Evolutionary conservation across 2,797 vertebrate genomes (phyloP).

Genomic region (Coranthus polyacanthus): DNA sequence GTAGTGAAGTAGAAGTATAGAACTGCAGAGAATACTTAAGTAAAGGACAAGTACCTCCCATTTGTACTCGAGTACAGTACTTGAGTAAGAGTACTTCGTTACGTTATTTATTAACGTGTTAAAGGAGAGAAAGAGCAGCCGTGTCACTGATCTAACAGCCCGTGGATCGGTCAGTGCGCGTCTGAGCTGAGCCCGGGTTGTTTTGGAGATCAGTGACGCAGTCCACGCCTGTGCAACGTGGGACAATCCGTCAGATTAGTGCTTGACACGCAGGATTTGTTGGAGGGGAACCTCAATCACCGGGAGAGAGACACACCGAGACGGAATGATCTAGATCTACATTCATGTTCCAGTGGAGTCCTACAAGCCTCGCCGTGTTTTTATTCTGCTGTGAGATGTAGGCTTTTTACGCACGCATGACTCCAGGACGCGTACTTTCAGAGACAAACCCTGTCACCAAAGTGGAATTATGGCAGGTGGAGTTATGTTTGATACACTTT

Average conservation of each 20-base stretch:
- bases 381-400: no score
- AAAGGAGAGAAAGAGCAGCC: no score
- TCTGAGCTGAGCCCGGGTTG: background rate
- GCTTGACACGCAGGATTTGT: slow-evolving; percentile 72
- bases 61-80: no score
- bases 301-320: slow-evolving; percentile 18
- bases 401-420: slow-evolving; percentile 15
- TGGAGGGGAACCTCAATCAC: slow-evolving; percentile 49
- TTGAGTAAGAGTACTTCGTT: no score
- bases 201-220: slow-evolving; percentile 34
- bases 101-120: no score
- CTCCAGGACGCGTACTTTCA: background rate
- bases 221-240: background rate
- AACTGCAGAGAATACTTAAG: no score
- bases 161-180: slow-evolving; percentile 1
- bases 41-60: no score
- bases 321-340: slow-evolving; percentile 20
- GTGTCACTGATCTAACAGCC: slow-evolving; percentile 14
- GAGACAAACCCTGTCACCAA: slow-evolving; percentile 8
- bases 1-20: no score
- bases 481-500: background rate
- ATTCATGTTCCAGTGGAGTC: background rate
- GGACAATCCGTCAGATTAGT: slow-evolving; percentile 74
- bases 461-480: slow-evolving; percentile 18
- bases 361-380: background rate